Base-by-base conservation (phyloP, 2,797 vertebrate genomes). In the Anas bahamensis region DNA sequence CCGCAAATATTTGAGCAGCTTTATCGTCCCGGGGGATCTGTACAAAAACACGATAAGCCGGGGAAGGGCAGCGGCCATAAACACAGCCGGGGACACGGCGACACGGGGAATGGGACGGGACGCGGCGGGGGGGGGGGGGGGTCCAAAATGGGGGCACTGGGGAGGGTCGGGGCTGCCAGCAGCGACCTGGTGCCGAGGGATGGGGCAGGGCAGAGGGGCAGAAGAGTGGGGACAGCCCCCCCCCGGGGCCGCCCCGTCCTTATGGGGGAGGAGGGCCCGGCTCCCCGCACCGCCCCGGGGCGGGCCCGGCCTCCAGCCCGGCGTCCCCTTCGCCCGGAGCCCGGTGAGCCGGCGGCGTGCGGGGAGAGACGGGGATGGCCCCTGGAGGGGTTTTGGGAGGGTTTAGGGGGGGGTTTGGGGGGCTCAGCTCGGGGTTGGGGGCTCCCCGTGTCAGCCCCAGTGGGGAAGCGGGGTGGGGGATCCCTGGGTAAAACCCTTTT, bases 31-130 rank as follows among this genome's bases (percentile, higher is more conserved):
- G 18, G 53, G 56, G 28, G 83, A 60, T 76, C 83, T 39, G 86
- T 28, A 91, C 95, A 89, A 95, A 91, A 93, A 94, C 96, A 94
- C 65, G 94, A 93, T 96, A 95, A 91, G 95, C 61, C 33, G 28
- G 55, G 78, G 73, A 87, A 83, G 82, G 44, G 88, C 88, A 55
- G 72, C 65, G 74, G 70, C 19, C 61, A 78, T 50, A 41, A 83
- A 17, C 33, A 39, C 66, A 13, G 42, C 0, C 0, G 17, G 88
- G 72, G 46, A 66, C 63, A 23, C 10, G 17, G 15, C 7, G 35
- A 17, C 11, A 12, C 22, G 8, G 13, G 33, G n/a, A 18, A 19
- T 48, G 46, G 46, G 46, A 48, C 42, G 3, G 22, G 63, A 10
- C 41, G 7, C 10, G 19, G 31, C 46, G 22, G 16, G 37, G 16